Conservation (phyloP, 2,888 invertebrate genomes). For the Spisula subtruncata region DNA sequence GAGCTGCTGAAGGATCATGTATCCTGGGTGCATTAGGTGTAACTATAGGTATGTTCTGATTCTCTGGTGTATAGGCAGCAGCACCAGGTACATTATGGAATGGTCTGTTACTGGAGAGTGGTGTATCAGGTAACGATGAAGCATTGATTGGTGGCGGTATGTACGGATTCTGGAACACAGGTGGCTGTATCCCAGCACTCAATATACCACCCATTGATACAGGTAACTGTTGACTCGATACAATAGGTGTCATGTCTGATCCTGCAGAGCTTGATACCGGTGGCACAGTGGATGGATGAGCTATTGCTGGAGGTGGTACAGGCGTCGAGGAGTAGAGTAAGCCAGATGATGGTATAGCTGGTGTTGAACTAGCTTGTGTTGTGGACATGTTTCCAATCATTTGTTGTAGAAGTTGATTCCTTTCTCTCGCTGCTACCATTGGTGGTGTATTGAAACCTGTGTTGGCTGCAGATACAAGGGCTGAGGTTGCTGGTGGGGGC, state of each 20-base stretch:
- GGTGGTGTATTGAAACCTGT: constrained; percentile 26
- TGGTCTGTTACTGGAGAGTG: constrained; percentile 19
- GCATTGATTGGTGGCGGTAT: constrained; percentile 27
- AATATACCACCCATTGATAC: constrained; percentile 29
- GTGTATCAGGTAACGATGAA: constrained; percentile 23
- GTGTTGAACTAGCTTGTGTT: constrained; percentile 25
- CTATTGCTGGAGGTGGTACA: constrained; percentile 40
- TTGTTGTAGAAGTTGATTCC: not conserved
- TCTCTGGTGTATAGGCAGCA: constrained; percentile 66
- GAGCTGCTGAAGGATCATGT: not conserved
- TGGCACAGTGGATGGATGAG: constrained; percentile 58
- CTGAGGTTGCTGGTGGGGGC: constrained; percentile 36
- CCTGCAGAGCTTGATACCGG: constrained; percentile 53
- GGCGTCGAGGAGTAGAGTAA: constrained; percentile 41
- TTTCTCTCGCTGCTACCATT: constrained; percentile 22
- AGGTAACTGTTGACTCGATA: constrained; percentile 36
- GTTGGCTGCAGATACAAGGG: constrained; percentile 21
- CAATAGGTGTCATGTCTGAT: constrained; percentile 41
- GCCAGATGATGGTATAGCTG: constrained; percentile 19
- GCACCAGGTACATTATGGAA: constrained; percentile 60
- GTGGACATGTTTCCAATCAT: constrained; percentile 12
- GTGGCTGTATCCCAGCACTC: constrained; percentile 22
- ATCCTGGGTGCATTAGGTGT: constrained; percentile 66
- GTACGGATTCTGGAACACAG: not conserved
- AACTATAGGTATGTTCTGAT: constrained; percentile 60